phyloP scores from a whole-genome alignment of 2,113 vertebrate species.

The Neoarius graeffei region DNA sequence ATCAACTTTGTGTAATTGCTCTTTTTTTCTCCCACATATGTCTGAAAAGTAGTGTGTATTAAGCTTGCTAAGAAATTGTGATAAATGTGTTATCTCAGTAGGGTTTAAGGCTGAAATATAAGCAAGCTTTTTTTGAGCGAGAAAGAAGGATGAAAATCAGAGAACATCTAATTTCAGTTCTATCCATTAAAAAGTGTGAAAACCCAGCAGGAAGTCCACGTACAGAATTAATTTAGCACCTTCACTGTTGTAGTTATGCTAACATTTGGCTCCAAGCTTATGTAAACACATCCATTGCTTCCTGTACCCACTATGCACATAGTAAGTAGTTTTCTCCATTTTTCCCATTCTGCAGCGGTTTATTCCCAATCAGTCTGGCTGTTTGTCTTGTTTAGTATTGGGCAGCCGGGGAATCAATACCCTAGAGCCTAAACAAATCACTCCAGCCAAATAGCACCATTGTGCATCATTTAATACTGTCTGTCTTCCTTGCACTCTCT shows the following conservation, averaged over 20 bases:
- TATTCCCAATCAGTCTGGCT: conserved; percentile 23
- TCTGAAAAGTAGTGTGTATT: neutral
- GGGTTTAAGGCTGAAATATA: neutral
- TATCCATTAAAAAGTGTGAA: conserved; percentile 33
- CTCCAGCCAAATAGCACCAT: conserved; percentile 22
- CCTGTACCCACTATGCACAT: neutral
- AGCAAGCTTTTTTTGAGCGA: neutral
- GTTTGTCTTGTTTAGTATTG: conserved; percentile 49
- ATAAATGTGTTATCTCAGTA: neutral
- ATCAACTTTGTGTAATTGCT: conserved; percentile 6
- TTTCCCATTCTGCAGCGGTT: conserved; percentile 22
- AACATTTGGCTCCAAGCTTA: conserved; percentile 9
- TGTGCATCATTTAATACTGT: conserved; percentile 44
- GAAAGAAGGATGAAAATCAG: conserved; percentile 31
- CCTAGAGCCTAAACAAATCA: conserved; percentile 41
- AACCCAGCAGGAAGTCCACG: neutral
- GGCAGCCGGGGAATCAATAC: conserved; percentile 41
- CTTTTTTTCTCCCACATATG: conserved; percentile 2
- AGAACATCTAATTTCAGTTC: conserved; percentile 11
- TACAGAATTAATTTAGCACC: conserved; percentile 21
- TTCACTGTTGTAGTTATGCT: conserved; percentile 2
- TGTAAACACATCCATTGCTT: conserved; percentile 1
- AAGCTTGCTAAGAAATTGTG: neutral
- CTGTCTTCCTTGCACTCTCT: neutral
- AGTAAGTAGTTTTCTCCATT: conserved; percentile 5